phyloP scores from a whole-genome alignment of 2,888 invertebrate species.

The Rhagonycha lutea region DNA sequence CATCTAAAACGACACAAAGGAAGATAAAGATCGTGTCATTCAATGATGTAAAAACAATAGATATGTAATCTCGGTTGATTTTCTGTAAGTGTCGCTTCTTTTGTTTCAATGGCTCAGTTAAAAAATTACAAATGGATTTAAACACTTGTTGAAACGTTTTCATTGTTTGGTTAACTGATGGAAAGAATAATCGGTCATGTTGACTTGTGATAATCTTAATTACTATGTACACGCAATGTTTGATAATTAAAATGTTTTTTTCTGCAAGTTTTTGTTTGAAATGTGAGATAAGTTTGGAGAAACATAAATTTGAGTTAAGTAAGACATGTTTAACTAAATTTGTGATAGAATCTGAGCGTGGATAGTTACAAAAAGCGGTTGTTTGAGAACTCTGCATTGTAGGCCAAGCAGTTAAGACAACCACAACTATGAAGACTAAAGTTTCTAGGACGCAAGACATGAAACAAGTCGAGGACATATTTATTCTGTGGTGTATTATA shows the following conservation, averaged over 20 bases:
- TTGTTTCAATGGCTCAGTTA: neutral
- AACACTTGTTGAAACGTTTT: neutral
- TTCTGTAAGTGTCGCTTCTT: neutral
- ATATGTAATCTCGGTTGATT: neutral
- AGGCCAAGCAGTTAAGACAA: conserved; percentile 27
- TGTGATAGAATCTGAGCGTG: neutral
- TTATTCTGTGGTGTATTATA: conserved; percentile 26
- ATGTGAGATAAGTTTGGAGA: neutral
- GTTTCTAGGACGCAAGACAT: conserved; percentile 27
- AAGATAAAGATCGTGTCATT: neutral
- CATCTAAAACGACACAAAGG: neutral
- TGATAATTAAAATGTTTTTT: neutral
- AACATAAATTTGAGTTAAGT: neutral
- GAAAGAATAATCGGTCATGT: neutral
- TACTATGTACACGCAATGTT: neutral
- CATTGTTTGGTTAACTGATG: neutral
- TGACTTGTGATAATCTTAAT: neutral
- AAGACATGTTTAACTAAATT: neutral
- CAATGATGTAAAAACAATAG: neutral
- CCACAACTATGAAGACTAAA: conserved; percentile 28
- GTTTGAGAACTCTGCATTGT: conserved; percentile 15
- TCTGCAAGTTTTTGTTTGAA: neutral
- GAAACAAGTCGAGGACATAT: conserved; percentile 29
- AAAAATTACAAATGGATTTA: neutral
- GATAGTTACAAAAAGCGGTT: conserved; percentile 12